A percentile compares a stretch with the other conserved stretches of the same genome.
Evolutionary conservation across 2,888 invertebrate species (phyloP).

Genomic region (Apotomis turbidana): DNA sequence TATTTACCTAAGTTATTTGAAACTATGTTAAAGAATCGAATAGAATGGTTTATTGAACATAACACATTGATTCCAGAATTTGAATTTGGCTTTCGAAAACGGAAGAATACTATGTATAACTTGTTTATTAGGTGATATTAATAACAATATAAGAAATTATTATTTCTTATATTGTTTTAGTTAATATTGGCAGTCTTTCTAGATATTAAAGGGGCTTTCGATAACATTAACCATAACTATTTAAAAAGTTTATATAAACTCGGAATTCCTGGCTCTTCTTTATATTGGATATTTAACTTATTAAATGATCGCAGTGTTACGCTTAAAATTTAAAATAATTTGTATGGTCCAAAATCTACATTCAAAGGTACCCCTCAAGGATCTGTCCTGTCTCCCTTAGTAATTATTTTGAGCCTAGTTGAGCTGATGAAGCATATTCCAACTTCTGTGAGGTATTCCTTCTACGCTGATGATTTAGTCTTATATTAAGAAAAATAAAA

Average conservation of each 20-base stretch:
- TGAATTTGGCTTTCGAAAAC: slow-evolving; percentile 6
- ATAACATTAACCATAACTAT: slow-evolving; percentile 7
- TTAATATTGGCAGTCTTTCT: not conserved
- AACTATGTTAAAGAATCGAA: slow-evolving; percentile 9
- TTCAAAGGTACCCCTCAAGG: too few species aligned
- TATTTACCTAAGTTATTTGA: slow-evolving; percentile 15
- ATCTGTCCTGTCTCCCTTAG: too few species aligned
- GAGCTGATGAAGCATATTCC: too few species aligned
- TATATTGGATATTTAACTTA: slow-evolving; percentile 6
- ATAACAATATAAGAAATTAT: not conserved
- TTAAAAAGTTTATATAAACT: not conserved
- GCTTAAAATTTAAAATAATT: too few species aligned
- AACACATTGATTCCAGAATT: not conserved
- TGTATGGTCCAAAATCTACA: too few species aligned
- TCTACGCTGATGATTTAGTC: too few species aligned
- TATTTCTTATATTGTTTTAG: too few species aligned
- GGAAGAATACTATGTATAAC: slow-evolving; percentile 9
- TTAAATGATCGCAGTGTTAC: not conserved
- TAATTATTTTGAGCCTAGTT: too few species aligned
- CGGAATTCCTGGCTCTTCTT: not conserved
- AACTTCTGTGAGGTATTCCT: too few species aligned
- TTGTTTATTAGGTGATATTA: slow-evolving; percentile 14
- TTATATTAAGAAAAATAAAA: too few species aligned
- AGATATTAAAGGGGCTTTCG: slow-evolving; percentile 11
- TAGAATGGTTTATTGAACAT: slow-evolving; percentile 13